Conservation (phyloP, 2,888 invertebrate genomes). For the Byasa hedistus region DNA sequence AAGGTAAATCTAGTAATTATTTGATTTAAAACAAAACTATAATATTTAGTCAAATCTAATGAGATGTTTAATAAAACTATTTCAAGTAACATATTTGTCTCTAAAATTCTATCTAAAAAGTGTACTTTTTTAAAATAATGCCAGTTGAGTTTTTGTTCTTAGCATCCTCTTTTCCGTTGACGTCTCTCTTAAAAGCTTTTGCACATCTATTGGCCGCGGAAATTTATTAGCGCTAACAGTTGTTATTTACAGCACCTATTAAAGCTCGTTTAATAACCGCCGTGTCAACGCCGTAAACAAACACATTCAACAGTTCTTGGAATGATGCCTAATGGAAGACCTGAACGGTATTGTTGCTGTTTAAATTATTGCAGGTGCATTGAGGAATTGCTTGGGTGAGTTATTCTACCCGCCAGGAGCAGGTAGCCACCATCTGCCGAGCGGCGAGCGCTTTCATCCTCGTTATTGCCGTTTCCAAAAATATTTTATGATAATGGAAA, state of each 20-base stretch:
- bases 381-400: constrained; percentile 39
- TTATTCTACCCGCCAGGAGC: constrained; percentile 55
- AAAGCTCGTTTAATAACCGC: background rate
- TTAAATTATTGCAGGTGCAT: constrained; percentile 48
- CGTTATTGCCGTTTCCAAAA: constrained; percentile 72
- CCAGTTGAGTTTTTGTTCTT: too few species aligned
- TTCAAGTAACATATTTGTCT: too few species aligned
- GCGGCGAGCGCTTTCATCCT: constrained; percentile 74
- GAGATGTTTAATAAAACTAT: too few species aligned
- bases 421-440: constrained; percentile 73
- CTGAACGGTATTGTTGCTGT: constrained; percentile 40
- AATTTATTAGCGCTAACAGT: background rate
- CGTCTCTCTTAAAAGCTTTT: background rate
- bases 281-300: constrained; percentile 37
- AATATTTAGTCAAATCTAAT: too few species aligned
- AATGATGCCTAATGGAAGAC: constrained; percentile 39
- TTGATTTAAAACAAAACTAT: too few species aligned
- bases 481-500: constrained; percentile 75
- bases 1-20: too few species aligned
- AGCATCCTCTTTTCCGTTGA: background rate
- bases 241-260: background rate
- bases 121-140: too few species aligned
- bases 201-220: background rate
- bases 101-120: too few species aligned
- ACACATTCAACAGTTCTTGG: constrained; percentile 13